Conservation (phyloP, 1,140 invertebrate genomes). For the Acromyrmex echinatior region DNA sequence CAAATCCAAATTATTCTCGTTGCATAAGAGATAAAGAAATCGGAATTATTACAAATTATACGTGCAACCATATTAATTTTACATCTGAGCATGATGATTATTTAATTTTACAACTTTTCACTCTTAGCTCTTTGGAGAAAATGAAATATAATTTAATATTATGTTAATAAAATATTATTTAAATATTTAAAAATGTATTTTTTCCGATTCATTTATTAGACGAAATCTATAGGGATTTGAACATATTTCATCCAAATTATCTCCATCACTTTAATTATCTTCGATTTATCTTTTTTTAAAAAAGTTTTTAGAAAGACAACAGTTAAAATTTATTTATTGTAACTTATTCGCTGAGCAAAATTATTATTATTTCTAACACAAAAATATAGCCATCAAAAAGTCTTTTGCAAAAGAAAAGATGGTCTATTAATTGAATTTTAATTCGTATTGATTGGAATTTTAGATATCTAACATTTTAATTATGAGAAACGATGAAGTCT, state of each 20-base stretch:
- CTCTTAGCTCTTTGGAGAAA: neutral
- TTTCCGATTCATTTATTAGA: neutral
- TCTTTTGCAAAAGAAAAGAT: neutral
- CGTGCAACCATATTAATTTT: neutral
- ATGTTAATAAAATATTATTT: neutral
- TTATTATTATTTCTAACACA: neutral
- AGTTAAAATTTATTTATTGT: neutral
- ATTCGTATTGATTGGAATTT: neutral
- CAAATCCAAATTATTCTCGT: neutral
- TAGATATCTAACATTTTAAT: too few species aligned
- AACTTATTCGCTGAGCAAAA: neutral
- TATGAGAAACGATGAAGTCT: too few species aligned
- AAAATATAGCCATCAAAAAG: neutral
- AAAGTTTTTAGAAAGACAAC: neutral
- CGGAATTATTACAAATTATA: neutral
- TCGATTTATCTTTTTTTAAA: neutral
- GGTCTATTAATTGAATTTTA: neutral
- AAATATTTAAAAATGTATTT: slow-evolving; percentile 3
- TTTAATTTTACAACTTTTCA: slow-evolving; percentile 5
- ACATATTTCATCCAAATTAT: neutral
- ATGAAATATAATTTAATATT: neutral
- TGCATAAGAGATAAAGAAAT: slow-evolving; percentile 11
- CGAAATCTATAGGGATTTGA: neutral
- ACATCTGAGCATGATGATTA: neutral
- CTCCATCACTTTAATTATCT: neutral